Evolutionary conservation across 2,113 vertebrate genomes (phyloP), one percentile per base, ranked within the genome.

Genomic region (Vireo altiloquus): DNA sequence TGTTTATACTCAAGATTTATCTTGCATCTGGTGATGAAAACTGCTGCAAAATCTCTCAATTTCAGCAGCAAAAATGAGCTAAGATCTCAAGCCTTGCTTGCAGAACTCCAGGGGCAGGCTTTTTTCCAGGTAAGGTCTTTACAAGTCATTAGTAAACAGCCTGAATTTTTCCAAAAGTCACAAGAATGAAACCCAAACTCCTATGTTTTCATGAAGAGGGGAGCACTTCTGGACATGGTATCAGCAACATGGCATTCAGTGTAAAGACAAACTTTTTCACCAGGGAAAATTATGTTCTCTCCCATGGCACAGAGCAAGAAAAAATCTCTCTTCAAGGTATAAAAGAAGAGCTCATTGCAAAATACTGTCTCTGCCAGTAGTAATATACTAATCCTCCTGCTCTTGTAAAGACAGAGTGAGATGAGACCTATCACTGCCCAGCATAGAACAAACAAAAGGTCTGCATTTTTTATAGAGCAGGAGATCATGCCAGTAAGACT

Each of bases 361-460:
- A 79, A 53, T 9, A 11, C 39, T 35, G 52, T 13, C 8, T 88
- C 84, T 80, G 63, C 31, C 49, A 42, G 49, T 46, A 40, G 28
- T 44, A 57, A 68, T 23, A 28, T 3, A 50, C 11, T 31, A 49
- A 71, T 71, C 9, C 13, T 90, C 22, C 74, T 63, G 28, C 57
- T 71, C 46, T 47, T 39, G 15, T 57, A 68, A 54, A 63, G 24
- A 40, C 46, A 61, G 30, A 77, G 19, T 21, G 17, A 77, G 35
- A 65, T 15, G 17, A 83, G 35, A 84, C 15, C 37, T 35, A 30
- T 21, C 31, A 47, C n/a, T 0, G 0, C 24, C 21, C 17, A 0
- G 2, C 30, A 50, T 0, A 78, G 27, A 81, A 40, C n/a, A 33
- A 47, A 53, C 10, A 65, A 60, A 59, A 89, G 27, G 27, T 80